These are phyloP conservation scores for Collichthys lucidus DNA, from an alignment of 2,113 vertebrate genomes.

Conservation along the genomic window DNA sequence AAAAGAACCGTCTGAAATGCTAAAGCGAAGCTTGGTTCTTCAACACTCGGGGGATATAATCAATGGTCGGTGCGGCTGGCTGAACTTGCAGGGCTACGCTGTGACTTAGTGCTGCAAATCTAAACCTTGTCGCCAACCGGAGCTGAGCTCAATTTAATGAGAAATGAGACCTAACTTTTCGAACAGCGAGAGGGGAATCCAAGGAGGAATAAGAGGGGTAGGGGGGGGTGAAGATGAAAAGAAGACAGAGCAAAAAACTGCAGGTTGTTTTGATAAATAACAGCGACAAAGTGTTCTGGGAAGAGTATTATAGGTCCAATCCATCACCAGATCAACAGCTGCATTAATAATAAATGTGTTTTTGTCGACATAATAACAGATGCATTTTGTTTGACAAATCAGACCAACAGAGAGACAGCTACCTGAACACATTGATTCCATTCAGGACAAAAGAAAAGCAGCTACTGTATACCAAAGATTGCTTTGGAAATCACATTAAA, in stretches of 20 bases:
- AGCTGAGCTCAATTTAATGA: constrained; percentile 55
- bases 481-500: constrained; percentile 51
- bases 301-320: constrained; percentile 51
- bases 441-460: constrained; percentile 38
- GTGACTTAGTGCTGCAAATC: constrained; percentile 53
- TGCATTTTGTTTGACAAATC: constrained; percentile 48
- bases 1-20: constrained; percentile 51
- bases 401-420: constrained; percentile 16
- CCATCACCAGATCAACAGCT: constrained; percentile 60
- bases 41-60: constrained; percentile 53
- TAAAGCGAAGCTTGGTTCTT: constrained; percentile 40
- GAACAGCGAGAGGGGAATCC: background rate
- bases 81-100: constrained; percentile 48
- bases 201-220: constrained; percentile 20
- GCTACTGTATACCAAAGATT: constrained; percentile 24
- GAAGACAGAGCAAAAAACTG: background rate
- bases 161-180: constrained; percentile 62
- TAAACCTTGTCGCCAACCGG: constrained; percentile 33
- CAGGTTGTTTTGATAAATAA: constrained; percentile 70
- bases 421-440: constrained; percentile 3
- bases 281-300: constrained; percentile 38
- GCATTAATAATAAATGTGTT: constrained; percentile 70
- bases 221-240: background rate
- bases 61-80: constrained; percentile 49
- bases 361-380: constrained; percentile 35